A percentile compares a stretch with the other conserved stretches of the same genome.
Conservation (phyloP, 2,888 invertebrate species). For the Altica lythri region DNA sequence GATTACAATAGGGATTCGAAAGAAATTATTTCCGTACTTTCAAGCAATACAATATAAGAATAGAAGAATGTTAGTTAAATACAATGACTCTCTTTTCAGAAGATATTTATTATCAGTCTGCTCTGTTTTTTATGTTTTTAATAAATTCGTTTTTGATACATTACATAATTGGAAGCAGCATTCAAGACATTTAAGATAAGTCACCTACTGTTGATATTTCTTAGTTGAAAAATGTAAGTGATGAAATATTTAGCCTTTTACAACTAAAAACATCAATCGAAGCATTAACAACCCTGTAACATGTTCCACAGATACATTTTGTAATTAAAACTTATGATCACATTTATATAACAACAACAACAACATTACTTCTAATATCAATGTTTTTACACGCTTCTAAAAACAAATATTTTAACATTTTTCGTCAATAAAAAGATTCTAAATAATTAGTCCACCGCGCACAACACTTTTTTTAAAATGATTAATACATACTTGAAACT, state of each 20-base stretch:
- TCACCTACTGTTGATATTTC: constrained; percentile 7
- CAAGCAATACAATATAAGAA: too few species aligned
- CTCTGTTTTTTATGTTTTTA: constrained; percentile 6
- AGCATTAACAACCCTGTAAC: constrained; percentile 26
- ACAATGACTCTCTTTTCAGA: too few species aligned
- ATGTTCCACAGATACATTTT: constrained; percentile 22
- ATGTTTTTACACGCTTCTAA: constrained; percentile 1
- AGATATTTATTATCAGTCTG: constrained; percentile 10
- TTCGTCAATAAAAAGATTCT: too few species aligned
- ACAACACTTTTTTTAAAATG: too few species aligned
- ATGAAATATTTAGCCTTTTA: background rate
- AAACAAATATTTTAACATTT: too few species aligned
- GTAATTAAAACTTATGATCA: constrained; percentile 21
- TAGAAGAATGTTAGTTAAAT: too few species aligned
- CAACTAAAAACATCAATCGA: constrained; percentile 13
- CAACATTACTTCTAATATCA: constrained; percentile 8
- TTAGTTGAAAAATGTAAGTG: background rate
- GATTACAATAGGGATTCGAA: too few species aligned
- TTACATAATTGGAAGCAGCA: constrained; percentile 18
- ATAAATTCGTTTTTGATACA: constrained; percentile 22
- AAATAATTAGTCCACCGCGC: too few species aligned
- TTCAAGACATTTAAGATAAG: constrained; percentile 6
- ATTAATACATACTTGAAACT: too few species aligned
- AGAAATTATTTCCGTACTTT: too few species aligned
- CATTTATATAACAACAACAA: constrained; percentile 24